Evolutionary conservation across 2,113 vertebrate species (phyloP), one percentile per base, ranked within the genome.

Genomic region (Dasyornis broadbenti): DNA sequence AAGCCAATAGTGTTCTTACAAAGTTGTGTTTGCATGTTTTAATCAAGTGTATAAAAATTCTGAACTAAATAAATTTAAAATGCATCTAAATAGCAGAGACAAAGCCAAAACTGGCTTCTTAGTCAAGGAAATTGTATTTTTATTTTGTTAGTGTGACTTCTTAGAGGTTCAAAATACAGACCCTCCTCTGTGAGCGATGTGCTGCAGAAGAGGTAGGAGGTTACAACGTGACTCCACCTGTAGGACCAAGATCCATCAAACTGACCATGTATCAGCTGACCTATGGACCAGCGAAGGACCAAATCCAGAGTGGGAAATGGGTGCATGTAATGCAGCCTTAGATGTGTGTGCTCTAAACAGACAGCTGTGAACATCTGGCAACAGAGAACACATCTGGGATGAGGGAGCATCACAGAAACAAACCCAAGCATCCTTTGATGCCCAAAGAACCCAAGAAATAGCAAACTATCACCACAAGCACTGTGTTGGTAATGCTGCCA

Each of bases 241-340:
- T 24, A 84, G 30, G 15, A 59, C 30, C 1, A 3, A 61, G 42
- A 49, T 68, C 37, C 45, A 69, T 26, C 82, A 57, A 45, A 53
- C 19, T n/a, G 18, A 19, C 35, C 3, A 1, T 4, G 37, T 53
- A 63, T 17, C 70, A 50, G 61, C 66, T 80, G 73, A 89, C 33
- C 26, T 68, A 71, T 0, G 2, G 70, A 18, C n/a, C 77, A 73
- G 59, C 0, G 0, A 91, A 68, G 44, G 61, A 87, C 56, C 19
- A 33, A 44, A 80, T 42, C 53, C 63, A 65, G 60, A 66, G 45
- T 9, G 57, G 57, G 31, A 30, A 57, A 15, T 11, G n/a, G 17
- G 31, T 52, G 33, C 10, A 11, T 22, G 44, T 60, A 68, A 35
- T 11, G 40, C 40, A 80, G 75, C n/a, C 37, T 79, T 37, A 70